phyloP scores from a whole-genome alignment of 2,113 vertebrate species.

The Boleophthalmus pectinirostris region DNA sequence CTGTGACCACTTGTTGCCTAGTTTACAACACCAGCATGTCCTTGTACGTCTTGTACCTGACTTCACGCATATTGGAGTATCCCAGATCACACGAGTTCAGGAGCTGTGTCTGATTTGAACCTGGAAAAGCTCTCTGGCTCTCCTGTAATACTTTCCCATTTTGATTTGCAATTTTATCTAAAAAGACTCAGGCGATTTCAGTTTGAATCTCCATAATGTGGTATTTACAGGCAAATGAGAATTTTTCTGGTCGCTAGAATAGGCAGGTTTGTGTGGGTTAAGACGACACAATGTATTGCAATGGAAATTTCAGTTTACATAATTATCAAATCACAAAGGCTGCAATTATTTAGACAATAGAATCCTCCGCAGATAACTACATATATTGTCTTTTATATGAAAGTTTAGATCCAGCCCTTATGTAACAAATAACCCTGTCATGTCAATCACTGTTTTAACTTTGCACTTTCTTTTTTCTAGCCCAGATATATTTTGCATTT shows the following conservation, averaged over 20 bases:
- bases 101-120: slow-evolving; percentile 37
- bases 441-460: no score
- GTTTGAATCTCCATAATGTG: slow-evolving; percentile 29
- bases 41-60: not conserved
- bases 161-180: slow-evolving; percentile 11
- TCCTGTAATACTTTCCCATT: slow-evolving; percentile 14
- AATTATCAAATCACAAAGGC: no score
- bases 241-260: slow-evolving; percentile 2
- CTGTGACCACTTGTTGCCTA: not conserved
- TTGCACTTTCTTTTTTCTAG: no score
- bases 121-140: slow-evolving; percentile 25
- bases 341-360: no score
- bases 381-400: no score
- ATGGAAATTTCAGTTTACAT: no score
- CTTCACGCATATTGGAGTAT: not conserved
- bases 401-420: no score
- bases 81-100: not conserved
- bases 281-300: slow-evolving; percentile 6
- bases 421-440: no score
- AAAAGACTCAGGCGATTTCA: slow-evolving; percentile 23
- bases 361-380: no score
- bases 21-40: not conserved
- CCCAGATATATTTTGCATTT: no score
- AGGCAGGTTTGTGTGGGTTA: slow-evolving; percentile 17
- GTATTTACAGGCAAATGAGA: slow-evolving; percentile 7